A percentile compares a stretch with the other conserved stretches of the same genome.
phyloP scores from a whole-genome alignment of 2,888 invertebrate genomes.

The Drosophila koepferae region DNA sequence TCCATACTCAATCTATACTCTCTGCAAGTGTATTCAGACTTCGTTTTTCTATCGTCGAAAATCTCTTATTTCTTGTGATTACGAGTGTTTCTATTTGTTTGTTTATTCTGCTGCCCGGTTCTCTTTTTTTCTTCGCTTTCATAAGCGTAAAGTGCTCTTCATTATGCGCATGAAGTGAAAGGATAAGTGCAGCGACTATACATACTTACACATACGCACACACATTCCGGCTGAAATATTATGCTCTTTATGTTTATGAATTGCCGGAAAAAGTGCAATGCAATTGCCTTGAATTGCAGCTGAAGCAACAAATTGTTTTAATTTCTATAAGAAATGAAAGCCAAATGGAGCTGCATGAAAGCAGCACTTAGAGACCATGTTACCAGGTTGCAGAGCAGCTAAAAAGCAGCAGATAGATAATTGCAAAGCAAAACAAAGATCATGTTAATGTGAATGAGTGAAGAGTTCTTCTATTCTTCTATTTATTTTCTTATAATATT shows the following conservation, averaged over 20 bases:
- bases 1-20: background rate
- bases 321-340: slow-evolving; percentile 33
- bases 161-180: slow-evolving; percentile 82
- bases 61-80: slow-evolving; percentile 4
- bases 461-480: too few species aligned
- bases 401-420: background rate
- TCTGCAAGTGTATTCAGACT: background rate
- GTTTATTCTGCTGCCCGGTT: slow-evolving; percentile 52
- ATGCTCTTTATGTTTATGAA: slow-evolving; percentile 60
- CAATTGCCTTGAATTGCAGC: slow-evolving; percentile 65
- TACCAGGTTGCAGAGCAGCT: slow-evolving; percentile 6
- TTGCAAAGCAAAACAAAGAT: slow-evolving; percentile 12
- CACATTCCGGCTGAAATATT: slow-evolving; percentile 28
- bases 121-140: slow-evolving; percentile 70
- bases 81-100: slow-evolving; percentile 36
- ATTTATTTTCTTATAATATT: too few species aligned
- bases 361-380: slow-evolving; percentile 2
- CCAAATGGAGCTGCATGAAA: slow-evolving; percentile 20
- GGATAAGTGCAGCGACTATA: slow-evolving; percentile 77
- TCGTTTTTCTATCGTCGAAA: background rate
- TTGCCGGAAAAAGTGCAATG: slow-evolving; percentile 51
- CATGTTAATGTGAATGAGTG: background rate
- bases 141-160: slow-evolving; percentile 81
- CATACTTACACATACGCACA: slow-evolving; percentile 21
- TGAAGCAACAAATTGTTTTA: slow-evolving; percentile 34